Percentiles rank a stretch among this genome's conserved stretches.
Conservation (phyloP, 2,113 vertebrate species). For the Clarias magur region DNA sequence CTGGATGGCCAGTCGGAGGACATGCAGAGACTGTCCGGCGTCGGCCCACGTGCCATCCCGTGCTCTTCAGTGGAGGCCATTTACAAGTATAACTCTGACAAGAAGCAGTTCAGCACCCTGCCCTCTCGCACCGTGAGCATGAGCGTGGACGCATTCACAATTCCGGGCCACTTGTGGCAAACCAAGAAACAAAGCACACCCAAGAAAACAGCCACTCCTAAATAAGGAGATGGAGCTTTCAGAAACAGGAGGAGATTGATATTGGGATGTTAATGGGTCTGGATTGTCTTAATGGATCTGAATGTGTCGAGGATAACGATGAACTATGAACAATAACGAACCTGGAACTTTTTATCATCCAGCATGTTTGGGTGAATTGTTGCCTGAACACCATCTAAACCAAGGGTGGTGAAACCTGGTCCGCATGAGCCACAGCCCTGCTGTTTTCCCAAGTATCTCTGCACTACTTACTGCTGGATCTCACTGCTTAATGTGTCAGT, state of each 20-base stretch:
- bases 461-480: no score
- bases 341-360: not conserved
- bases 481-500: no score
- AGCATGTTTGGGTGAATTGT: not conserved
- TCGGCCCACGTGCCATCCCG: constrained; percentile 77
- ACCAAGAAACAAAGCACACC: constrained; percentile 78
- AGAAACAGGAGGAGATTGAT: not conserved
- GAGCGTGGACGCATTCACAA: constrained; percentile 89
- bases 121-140: constrained; percentile 88
- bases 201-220: constrained; percentile 67
- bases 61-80: constrained; percentile 82
- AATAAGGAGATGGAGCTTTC: constrained; percentile 40
- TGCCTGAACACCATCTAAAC: not conserved
- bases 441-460: no score
- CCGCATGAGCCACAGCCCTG: no score
- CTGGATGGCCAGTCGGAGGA: constrained; percentile 75
- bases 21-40: constrained; percentile 77
- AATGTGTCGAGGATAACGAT: not conserved
- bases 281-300: not conserved
- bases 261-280: not conserved
- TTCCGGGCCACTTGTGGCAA: constrained; percentile 85
- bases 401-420: not conserved
- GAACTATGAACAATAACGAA: not conserved
- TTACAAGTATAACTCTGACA: constrained; percentile 91
- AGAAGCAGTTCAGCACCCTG: constrained; percentile 88